Evolutionary conservation across 2,113 vertebrate species (phyloP), one percentile per base, ranked within the genome.

Genomic region (Bos indicus): DNA sequence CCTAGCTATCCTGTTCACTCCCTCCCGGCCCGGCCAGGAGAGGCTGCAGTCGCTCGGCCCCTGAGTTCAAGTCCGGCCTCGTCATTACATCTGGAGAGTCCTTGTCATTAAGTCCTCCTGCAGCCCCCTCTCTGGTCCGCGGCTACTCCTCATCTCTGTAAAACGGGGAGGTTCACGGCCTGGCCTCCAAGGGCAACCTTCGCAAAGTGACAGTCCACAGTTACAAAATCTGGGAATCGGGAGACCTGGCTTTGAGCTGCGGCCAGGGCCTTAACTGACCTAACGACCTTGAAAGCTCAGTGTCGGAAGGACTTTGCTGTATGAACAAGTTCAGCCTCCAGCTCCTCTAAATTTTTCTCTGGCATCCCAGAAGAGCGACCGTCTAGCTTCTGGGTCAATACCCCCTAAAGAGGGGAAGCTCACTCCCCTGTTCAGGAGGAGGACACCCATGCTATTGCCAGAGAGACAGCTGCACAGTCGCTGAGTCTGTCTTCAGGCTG

Each of bases 1-100:
- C 51, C 40, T 21, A 19, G 33, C 64, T 60, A n/a, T 51, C 88
- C 87, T 21, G 15, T 98, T 91, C 89, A 46, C 57, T 91, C 78
- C 78, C 60, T 94, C 86, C 81, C 67, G 64, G 43, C 74, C 36
- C 23, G 0, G 13, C 36, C 33, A 17, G 46, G 23, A 0, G 0
- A n/a, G 56, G 14, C 16, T 6, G 80, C 17, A 26, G 30, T 1
- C 6, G 14, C 46, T 59, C 19, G 5, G 57, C 6, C 7, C 94
- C 81, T 3, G 51, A 54, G 36, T 11, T 78, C 43, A 81, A 62
- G 51, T 23, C 57, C 46, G 43, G 52, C 30, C 13, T 21, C 30
- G 33, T 3, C 54, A 54, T n/a, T 46, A 6, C 71, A 14, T 33
- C 43, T 57, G 3, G 2, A 87, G 43, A 36, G 46, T 46, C 43